Base-by-base conservation (phyloP, 2,888 invertebrate genomes). In the Thysanoteuthis rhombus region DNA sequence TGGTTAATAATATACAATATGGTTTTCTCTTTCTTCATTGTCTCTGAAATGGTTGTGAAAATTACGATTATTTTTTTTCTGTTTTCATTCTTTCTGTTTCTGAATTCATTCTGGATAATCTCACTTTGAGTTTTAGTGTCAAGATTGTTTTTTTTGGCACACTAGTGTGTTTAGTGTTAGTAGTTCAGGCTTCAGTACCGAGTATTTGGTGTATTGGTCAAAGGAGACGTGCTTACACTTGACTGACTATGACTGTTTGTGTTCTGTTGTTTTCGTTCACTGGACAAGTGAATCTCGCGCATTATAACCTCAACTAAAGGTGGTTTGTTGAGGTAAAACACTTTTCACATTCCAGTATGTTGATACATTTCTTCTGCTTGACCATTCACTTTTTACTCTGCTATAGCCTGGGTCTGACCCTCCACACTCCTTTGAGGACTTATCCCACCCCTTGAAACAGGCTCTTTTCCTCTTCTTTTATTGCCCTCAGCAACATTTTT, bases 271-370 rank as follows among this genome's bases (percentile, higher is more conserved):
- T 75, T n/a, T n/a, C 36, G 75, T 75, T 75, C 75, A 75, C n/a
- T 75, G 36, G 36, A 75, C 16, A 75, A 75, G 75, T 75, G 75
- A 75, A 75, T 75, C 12, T 75, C 19, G n/a, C 12, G 75, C 75
- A 75, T 75, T 75, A 75, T 75, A 75, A 75, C 75, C n/a, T 75
- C 75, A 75, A 75, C 75, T n/a, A 75, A 75, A 75, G 75, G 75
- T 75, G 75, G 19, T 75, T n/a, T 16, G 75, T 75, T 75, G 75
- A 75, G n/a, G 75, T 75, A 36, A 75, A 75, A 75, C 75, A 75
- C 75, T 75, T 75, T 75, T 75, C 75, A 75, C 75, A 75, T 75
- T 75, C 75, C 75, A n/a, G 75, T 75, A 75, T 36, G 75, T 75
- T n/a, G 75, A 75, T 75, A 75, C n/a, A 75, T 8, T 25, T 25